A percentile compares a stretch with the other conserved stretches of the same genome.
Conservation (phyloP, 2,113 vertebrate genomes). For the Alces alces region DNA sequence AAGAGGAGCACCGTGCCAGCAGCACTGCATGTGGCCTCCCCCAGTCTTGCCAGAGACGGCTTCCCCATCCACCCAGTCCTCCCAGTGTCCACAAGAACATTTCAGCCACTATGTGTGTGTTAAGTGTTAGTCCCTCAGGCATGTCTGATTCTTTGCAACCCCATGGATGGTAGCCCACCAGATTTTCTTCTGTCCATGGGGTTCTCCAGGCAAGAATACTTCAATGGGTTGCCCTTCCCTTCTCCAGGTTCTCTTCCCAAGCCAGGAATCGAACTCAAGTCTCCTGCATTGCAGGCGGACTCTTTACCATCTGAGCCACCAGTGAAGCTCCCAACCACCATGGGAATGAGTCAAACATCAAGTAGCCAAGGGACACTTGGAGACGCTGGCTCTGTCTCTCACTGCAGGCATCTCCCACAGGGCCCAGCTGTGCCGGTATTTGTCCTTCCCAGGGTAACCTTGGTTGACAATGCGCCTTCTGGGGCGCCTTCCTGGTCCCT, state of each 20-base stretch:
- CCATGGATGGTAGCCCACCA: not conserved
- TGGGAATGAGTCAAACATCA: conserved; percentile 29
- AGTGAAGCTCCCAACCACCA: not conserved
- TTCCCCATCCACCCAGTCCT: not conserved
- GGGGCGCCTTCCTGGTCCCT: not conserved
- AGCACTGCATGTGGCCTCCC: not conserved
- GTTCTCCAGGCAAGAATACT: not conserved
- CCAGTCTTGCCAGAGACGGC: not conserved
- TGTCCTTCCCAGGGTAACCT: not conserved
- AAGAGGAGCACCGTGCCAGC: not conserved
- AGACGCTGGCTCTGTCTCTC: not conserved
- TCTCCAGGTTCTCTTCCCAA: not conserved
- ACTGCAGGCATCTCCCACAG: not conserved
- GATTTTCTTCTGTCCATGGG: not conserved
- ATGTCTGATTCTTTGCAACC: not conserved
- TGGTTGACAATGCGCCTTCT: not conserved
- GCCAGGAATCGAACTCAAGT: not conserved
- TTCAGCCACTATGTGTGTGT: not conserved
- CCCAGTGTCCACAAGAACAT: not conserved
- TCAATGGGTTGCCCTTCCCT: not conserved
- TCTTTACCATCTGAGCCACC: not conserved
- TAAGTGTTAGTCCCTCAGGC: not conserved
- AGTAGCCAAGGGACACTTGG: not conserved
- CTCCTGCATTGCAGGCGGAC: not conserved
- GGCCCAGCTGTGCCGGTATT: not conserved